A percentile compares a stretch with the other conserved stretches of the same genome.
phyloP scores from a whole-genome alignment of 2,113 vertebrate species.

The Microtus pennsylvanicus region DNA sequence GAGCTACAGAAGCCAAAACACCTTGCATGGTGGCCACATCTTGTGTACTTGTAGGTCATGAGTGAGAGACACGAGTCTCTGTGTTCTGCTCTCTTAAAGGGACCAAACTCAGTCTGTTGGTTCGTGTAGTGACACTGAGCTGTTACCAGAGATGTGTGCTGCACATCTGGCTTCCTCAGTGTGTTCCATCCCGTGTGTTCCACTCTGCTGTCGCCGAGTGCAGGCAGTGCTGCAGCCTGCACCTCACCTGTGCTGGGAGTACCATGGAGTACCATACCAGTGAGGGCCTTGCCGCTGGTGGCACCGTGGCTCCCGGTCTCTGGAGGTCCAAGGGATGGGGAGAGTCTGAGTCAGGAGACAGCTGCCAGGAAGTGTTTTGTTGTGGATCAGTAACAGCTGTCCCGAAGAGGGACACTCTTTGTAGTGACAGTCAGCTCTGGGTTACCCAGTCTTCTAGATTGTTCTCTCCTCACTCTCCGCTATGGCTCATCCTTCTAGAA shows the following conservation, averaged over 20 bases:
- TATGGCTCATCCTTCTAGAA: not conserved
- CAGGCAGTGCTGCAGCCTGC: slow-evolving; percentile 72
- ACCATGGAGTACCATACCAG: slow-evolving; percentile 44
- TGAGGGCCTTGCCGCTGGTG: slow-evolving; percentile 85
- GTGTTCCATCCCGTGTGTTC: slow-evolving; percentile 89
- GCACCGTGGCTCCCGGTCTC: slow-evolving; percentile 80
- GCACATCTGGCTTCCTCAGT: slow-evolving; percentile 89
- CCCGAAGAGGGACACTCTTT: slow-evolving; percentile 84
- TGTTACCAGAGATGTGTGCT: slow-evolving; percentile 84
- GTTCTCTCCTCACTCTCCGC: not conserved
- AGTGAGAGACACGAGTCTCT: slow-evolving; percentile 58
- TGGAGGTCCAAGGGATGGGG: slow-evolving; percentile 82
- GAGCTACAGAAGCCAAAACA: slow-evolving; percentile 63
- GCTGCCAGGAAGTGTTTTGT: slow-evolving; percentile 91
- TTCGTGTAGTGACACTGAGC: slow-evolving; percentile 81
- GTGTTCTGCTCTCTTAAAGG: slow-evolving; percentile 84
- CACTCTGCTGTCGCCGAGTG: slow-evolving; percentile 75
- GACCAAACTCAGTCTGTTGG: slow-evolving; percentile 86
- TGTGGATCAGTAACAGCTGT: slow-evolving; percentile 90
- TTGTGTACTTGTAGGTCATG: slow-evolving; percentile 40
- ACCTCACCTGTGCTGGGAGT: slow-evolving; percentile 62
- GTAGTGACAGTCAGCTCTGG: slow-evolving; percentile 78
- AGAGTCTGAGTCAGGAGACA: slow-evolving; percentile 87
- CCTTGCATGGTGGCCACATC: slow-evolving; percentile 34
- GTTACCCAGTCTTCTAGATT: not conserved